These are phyloP conservation scores for Drosophila subquinaria DNA, from an alignment of 2,888 invertebrate genomes.

Conservation along the genomic window DNA sequence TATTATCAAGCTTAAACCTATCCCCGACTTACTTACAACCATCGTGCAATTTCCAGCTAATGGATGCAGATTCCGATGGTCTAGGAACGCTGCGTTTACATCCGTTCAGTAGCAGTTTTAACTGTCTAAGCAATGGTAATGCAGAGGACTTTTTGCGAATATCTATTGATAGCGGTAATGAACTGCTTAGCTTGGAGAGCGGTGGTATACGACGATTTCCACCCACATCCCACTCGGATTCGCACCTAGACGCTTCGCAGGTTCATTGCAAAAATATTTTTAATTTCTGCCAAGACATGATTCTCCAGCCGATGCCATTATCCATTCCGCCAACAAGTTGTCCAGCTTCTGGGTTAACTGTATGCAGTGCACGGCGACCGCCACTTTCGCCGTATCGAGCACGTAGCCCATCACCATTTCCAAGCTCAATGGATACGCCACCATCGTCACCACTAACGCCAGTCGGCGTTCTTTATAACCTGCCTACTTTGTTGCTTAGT, in stretches of 20 bases:
- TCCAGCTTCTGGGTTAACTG: conserved; percentile 24
- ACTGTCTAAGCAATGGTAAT: conserved; percentile 72
- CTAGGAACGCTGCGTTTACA: conserved; percentile 57
- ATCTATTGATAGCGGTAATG: not conserved
- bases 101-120: conserved; percentile 83
- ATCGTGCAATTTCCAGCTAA: conserved; percentile 60
- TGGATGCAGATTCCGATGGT: conserved; percentile 14
- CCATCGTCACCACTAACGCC: conserved; percentile 85
- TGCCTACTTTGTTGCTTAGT: conserved; percentile 88
- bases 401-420: conserved; percentile 82
- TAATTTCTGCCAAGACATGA: conserved; percentile 82
- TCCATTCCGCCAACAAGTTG: conserved; percentile 36
- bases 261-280: conserved; percentile 81
- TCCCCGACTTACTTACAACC: conserved; percentile 82
- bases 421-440: conserved; percentile 82
- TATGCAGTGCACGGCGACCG: conserved; percentile 64
- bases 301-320: conserved; percentile 62
- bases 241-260: conserved; percentile 79
- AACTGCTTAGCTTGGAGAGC: conserved; percentile 45
- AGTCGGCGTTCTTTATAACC: conserved; percentile 87
- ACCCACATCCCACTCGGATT: conserved; percentile 82
- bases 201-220: conserved; percentile 67
- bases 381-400: conserved; percentile 83
- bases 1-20: conserved; percentile 73
- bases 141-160: conserved; percentile 4